Evolutionary conservation across 2,797 vertebrate genomes (phyloP), one percentile per base, ranked within the genome.

Genomic region (Lithobates pipiens): DNA sequence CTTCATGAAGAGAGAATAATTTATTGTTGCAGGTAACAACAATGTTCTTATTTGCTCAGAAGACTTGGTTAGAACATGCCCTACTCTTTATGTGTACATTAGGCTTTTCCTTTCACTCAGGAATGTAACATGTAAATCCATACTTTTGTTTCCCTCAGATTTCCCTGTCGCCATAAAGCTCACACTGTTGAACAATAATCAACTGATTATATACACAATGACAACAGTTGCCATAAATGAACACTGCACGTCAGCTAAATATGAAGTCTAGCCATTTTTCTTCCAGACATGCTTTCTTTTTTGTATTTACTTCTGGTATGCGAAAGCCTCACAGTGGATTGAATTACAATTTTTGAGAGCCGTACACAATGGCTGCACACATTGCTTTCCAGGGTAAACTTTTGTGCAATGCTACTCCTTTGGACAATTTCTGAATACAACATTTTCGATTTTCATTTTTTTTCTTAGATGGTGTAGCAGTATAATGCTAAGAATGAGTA

Each of bases 51-150:
- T 54, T 76, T 69, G 75, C 57, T 76, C 13, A 23, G n/a, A n/a
- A 74, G 42, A 67, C 77, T 32, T 67, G 36, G 77, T 85, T 46
- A 21, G 42, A 29, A 50, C 84, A 80, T 80, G 84, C 69, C 75
- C 34, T 80, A 50, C 67, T 84, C 29, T 70, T 36, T 50, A 61
- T 70, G 68, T 69, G 73, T 50, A 76, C 73, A 83, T 73, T 57
- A 63, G 21, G 36, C 76, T 46, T 73, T 70, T 79, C 44, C 21
- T 25, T 78, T 79, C 70, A 79, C 84, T 69, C 29, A 69, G 77
- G 84, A 85, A 85, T 80, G 84, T 54, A 39, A 57, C 44, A 50
- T 80, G 23, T 23, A 85, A 76, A 76, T 76, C 82, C 73, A 71
- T 44, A 27, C 71, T 76, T 69, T 83, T 83, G 42, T 76, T 83